These are phyloP conservation scores for Montipora cactus DNA, from an alignment of 64 coral and sea anemone species.

Conservation along the genomic window DNA sequence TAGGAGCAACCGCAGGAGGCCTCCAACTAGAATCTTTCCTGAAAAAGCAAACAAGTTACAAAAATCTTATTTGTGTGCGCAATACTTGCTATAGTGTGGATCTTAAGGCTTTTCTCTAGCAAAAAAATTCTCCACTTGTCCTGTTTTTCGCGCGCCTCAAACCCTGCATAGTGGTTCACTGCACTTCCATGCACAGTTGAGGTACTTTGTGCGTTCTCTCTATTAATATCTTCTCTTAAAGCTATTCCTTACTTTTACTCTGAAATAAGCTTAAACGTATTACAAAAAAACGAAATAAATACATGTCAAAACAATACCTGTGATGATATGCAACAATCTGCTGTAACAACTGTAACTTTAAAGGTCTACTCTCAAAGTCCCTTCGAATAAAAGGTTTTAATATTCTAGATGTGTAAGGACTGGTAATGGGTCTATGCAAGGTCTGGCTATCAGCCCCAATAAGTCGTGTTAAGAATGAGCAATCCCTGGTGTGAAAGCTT, in stretches of 20 bases:
- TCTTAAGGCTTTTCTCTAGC: no score
- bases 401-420: conserved; percentile 94
- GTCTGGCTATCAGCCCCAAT: conserved; percentile 79
- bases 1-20: conserved; percentile 50
- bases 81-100: no score
- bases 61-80: not conserved
- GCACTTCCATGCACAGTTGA: no score
- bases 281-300: no score
- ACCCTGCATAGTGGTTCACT: no score
- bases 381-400: conserved; percentile 97
- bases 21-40: conserved; percentile 65
- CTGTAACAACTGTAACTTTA: conserved; percentile 85
- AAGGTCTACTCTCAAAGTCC: conserved; percentile 89
- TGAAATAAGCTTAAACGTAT: no score
- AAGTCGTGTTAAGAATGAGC: conserved; percentile 76
- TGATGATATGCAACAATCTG: conserved; percentile 65
- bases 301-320: conserved; percentile 19
- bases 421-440: conserved; percentile 82
- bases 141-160: no score
- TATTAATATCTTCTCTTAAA: no score
- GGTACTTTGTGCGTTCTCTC: no score
- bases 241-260: no score
- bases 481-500: conserved; percentile 11
- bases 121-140: no score
- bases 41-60: not conserved